Base-by-base conservation (phyloP, 2,113 vertebrate species). In the Saguinus imperator region DNA sequence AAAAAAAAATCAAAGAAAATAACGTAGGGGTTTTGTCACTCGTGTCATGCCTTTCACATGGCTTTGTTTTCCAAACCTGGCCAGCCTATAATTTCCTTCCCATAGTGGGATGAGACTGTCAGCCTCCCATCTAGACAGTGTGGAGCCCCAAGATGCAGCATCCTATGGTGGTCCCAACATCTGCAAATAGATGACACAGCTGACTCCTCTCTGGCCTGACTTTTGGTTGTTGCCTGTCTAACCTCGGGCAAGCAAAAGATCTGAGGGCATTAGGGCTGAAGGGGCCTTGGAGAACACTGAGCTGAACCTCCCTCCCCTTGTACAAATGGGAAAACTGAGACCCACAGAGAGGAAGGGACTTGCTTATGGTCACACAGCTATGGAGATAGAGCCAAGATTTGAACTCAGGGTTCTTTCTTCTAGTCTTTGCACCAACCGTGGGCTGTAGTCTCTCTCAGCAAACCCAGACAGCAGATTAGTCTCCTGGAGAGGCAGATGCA, bases 41-140 rank as follows among this genome's bases (percentile, higher is more conserved):
- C 87, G 85, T 92, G 50, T 95, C 9, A 25, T 94, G 83, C 66
- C 57, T 90, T 75, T n/a, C 83, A 72, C 37, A 29, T 89, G 90
- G 64, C 72, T 89, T 80, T 88, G 75, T 91, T 90, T 97, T 81
- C 50, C 64, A 96, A 37, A 89, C n/a, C 20, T 96, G 32, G 21
- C 18, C 61, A 94, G 20, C 73, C 89, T 92, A 14, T 93, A 83
- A 21, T 80, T 96, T 76, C 48, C 32, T 81, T 87, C 76, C 37
- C 18, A 12, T 66, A 50, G 66, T 3, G 18, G 52, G 27, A 95
- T 45, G 23, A 76, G 58, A 61, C 45, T 61, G 5, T 76, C 55
- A 68, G 35, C 64, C 35, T 79, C 23, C 9, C 32, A 27, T 37
- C 18, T 70, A 45, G 13, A 84, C 57, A 23, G 18, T 48, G 20